Base-by-base conservation (phyloP, 2,888 invertebrate species). In the Thereva nobilitata region DNA sequence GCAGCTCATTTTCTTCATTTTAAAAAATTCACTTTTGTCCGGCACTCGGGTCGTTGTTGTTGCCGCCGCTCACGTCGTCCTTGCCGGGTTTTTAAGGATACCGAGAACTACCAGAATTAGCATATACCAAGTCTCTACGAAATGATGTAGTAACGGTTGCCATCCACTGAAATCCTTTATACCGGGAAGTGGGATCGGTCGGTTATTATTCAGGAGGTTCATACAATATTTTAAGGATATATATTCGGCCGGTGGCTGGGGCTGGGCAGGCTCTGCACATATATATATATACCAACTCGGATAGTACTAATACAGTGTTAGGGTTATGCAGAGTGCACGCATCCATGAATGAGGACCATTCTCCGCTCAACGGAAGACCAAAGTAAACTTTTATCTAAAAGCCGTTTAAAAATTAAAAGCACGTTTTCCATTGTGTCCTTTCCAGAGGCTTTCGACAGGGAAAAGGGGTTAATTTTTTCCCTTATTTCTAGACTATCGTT, bases 401-500 rank as follows among this genome's bases (percentile, higher is more conserved):
- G 64, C 67, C 70, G 68, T 70, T 70, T 70, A 70, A 69, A 69
- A 70, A 70, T 70, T 70, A 70, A 70, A 70, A 70, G 67, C 70
- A 70, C 70, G 69, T 70, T 66, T 67, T 50, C 68, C 66, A 64
- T 67, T 65, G 65, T 65, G 55, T 54, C 47, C 34, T 63, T 10
- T 12, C 37, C 9, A n/a, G 44, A 40, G 37, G 42, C 41, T 10
- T 37, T 34, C 53, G 61, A 44, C 50, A 23, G 23, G 23, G 23
- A 23, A 23, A 23, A 23, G 23, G 61, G 61, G 61, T 41, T 66
- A 68, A 66, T 66, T 55, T 68, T 66, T 67, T 52, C 63, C 54
- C 50, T 49, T 49, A 45, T 37, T 9, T 8, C n/a, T 23, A 49
- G 1, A 10, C 41, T 40, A 50, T 41, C 50, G 50, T 50, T 61